These are phyloP conservation scores for Fragum sueziense DNA, from an alignment of 2,888 invertebrate genomes.

Conservation along the genomic window DNA sequence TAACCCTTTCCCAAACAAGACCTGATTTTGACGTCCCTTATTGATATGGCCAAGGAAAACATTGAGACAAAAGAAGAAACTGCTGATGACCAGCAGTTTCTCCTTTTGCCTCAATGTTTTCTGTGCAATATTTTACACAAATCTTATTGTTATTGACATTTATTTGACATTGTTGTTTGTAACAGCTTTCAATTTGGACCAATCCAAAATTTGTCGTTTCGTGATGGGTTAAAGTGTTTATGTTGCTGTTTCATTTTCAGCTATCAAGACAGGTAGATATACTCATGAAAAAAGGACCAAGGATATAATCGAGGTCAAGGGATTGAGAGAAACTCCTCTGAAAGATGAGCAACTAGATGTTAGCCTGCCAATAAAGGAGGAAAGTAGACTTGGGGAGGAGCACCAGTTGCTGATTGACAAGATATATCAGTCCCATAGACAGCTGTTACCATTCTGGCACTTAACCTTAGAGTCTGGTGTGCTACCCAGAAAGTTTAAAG, in stretches of 20 bases:
- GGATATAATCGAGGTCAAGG: conserved; percentile 78
- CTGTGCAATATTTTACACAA: no score
- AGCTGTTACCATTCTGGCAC: conserved; percentile 46
- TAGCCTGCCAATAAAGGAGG: background rate
- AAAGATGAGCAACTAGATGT: conserved; percentile 3
- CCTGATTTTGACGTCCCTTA: no score
- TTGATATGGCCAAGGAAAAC: no score
- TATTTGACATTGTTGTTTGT: background rate
- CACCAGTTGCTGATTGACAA: conserved; percentile 32
- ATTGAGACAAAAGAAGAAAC: no score
- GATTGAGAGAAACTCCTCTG: conserved; percentile 51
- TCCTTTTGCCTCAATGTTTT: no score
- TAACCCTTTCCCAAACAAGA: no score
- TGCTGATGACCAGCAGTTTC: no score
- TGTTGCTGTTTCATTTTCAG: conserved; percentile 62
- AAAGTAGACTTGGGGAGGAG: conserved; percentile 24
- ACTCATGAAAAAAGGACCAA: conserved; percentile 77
- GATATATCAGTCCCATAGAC: conserved; percentile 54
- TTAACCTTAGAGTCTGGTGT: conserved; percentile 32
- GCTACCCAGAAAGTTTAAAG: conserved; percentile 29
- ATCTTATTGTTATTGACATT: no score
- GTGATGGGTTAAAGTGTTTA: background rate
- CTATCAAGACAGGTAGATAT: conserved; percentile 80
- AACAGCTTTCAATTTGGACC: background rate
- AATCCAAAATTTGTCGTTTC: no score